phyloP scores from a whole-genome alignment of 2,888 invertebrate genomes.

The Trissolcus japonicus region DNA sequence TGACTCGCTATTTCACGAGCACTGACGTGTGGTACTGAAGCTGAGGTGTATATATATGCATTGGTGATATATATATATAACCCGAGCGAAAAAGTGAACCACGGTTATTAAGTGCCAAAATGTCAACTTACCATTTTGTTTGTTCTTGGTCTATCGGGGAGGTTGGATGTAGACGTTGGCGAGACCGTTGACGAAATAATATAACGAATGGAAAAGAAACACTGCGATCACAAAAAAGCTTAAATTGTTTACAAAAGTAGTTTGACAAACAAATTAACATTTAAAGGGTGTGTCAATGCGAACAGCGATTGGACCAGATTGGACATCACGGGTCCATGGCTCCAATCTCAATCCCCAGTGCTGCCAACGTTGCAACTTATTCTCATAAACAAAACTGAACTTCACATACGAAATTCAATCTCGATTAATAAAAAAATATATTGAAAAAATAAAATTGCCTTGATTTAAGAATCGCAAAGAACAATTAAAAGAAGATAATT shows the following conservation, averaged over 20 bases:
- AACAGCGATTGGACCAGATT: constrained; percentile 44
- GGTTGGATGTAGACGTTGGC: not conserved
- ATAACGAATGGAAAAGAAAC: constrained; percentile 23
- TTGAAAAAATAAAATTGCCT: too few relatives aligned
- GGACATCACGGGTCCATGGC: constrained; percentile 39
- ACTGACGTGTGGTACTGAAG: not conserved
- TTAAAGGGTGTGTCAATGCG: constrained; percentile 73
- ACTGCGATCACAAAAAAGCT: constrained; percentile 17
- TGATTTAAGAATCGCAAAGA: too few relatives aligned
- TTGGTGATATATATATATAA: not conserved
- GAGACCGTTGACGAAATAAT: constrained; percentile 25
- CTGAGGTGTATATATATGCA: not conserved
- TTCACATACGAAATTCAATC: too few relatives aligned
- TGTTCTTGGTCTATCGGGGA: constrained; percentile 13
- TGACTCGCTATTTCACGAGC: not conserved
- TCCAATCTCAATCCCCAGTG: constrained; percentile 11
- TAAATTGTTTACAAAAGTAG: constrained; percentile 61
- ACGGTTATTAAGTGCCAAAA: constrained; percentile 5
- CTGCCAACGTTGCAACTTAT: constrained; percentile 1
- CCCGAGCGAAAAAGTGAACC: not conserved
- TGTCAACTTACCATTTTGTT: constrained; percentile 42
- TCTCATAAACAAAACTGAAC: too few relatives aligned
- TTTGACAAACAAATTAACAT: constrained; percentile 71
- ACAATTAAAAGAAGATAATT: too few relatives aligned
- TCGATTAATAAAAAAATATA: too few relatives aligned